Percentiles rank a stretch among this genome's conserved stretches.
Conservation (phyloP, 2,888 invertebrate genomes). For the Abscondita cerata region DNA sequence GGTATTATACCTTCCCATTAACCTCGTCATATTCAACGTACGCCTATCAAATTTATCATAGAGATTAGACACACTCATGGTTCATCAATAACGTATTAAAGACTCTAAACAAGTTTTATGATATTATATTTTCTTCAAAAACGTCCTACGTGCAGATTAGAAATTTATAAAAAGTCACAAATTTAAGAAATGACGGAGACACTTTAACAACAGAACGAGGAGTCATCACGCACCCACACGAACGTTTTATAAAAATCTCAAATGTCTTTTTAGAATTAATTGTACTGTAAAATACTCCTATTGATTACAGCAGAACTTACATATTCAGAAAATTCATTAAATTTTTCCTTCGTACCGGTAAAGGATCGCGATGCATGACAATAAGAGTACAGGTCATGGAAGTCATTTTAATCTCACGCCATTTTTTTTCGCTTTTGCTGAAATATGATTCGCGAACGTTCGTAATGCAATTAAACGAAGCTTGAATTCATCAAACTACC, state of each 20-base stretch:
- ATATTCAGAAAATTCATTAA: neutral
- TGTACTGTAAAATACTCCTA: conserved; percentile 10
- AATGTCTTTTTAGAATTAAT: conserved; percentile 13
- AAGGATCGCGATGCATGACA: conserved; percentile 17
- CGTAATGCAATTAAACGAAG: neutral
- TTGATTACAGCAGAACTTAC: conserved; percentile 16
- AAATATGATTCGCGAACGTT: neutral
- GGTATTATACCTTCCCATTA: conserved; percentile 20
- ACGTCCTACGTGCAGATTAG: neutral
- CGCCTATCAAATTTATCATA: conserved; percentile 22
- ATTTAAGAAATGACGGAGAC: conserved; percentile 32
- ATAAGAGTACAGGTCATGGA: conserved; percentile 16
- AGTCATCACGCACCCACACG: conserved; percentile 30
- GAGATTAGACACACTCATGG: neutral
- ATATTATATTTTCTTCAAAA: conserved; percentile 7
- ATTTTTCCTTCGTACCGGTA: neutral
- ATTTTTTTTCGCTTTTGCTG: conserved; percentile 7
- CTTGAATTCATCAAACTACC: neutral
- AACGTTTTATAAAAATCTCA: conserved; percentile 11
- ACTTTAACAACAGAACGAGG: conserved; percentile 28
- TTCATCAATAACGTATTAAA: conserved; percentile 5
- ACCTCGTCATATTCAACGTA: conserved; percentile 19
- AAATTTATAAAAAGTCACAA: conserved; percentile 29
- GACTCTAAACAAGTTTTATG: neutral
- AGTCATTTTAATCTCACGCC: conserved; percentile 20